Base-by-base conservation (phyloP, 2,888 invertebrate genomes). In the Mimachlamys varia region DNA sequence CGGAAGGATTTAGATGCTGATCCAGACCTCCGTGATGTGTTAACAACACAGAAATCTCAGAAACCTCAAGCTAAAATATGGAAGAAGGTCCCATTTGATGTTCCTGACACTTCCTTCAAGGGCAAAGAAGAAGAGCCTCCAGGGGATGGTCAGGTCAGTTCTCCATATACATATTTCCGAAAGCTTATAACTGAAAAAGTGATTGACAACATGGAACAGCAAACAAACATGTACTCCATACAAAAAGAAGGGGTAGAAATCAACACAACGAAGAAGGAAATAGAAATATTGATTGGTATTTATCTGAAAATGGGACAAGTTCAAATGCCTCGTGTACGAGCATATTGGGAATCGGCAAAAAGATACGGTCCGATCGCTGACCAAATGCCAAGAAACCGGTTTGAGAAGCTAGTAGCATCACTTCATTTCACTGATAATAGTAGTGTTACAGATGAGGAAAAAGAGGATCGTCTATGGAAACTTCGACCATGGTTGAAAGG, bases 261-360 rank as follows among this genome's bases (percentile, higher is more conserved):
- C 91, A 50, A 91, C 87, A 90, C 92, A 50, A 92, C 89, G 33
- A 44, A 55, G 12, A 90, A 91, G 87, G 93, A 92, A 89, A 90
- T 91, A 22, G 88, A 89, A 44, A 89, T 87, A 17, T 88, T 90
- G 87, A 89, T 87, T 13, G 44, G 44, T 44, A 44, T 22, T 37
- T 88, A 88, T 38, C 10, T 88, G 37, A 19, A 44, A 5, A 88
- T 88, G 88, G 88, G 88, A 5, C 88, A 91, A 15, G 88, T 92
- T 37, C 87, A 90, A 33, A 89, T 90, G 55, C 91, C 91, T 27
- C 55, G 88, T 22, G 44, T 91, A 12, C 76, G 91, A 12, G 88
- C 91, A 15, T 93, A 92, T 88, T 93, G 92, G 92, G 89, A 87
- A 37, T 33, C 58, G 10, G 87, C 58, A 33, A 92, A 87, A 10